phyloP scores from a whole-genome alignment of 2,113 vertebrate genomes.

The Odocoileus hemionus region DNA sequence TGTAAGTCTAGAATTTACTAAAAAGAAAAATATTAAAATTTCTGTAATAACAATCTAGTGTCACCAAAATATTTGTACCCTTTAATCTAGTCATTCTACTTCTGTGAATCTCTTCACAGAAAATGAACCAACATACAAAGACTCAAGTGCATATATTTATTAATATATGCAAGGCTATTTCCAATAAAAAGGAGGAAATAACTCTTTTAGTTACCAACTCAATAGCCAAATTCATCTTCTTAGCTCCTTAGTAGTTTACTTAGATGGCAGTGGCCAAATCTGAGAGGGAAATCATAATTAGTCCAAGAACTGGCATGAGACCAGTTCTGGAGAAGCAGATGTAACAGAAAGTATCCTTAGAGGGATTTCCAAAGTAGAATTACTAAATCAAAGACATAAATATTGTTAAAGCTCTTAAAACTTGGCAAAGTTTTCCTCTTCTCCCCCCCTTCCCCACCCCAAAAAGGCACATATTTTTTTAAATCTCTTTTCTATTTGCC shows the following conservation, averaged over 20 bases:
- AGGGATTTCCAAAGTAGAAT: background rate
- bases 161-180: background rate
- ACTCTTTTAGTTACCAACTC: background rate
- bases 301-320: background rate
- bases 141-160: background rate
- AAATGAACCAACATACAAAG: constrained; percentile 22
- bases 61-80: background rate
- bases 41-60: background rate
- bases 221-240: background rate
- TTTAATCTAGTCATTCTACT: constrained; percentile 22
- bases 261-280: background rate
- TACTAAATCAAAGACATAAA: constrained; percentile 10
- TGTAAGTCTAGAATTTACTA: background rate
- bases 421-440: background rate
- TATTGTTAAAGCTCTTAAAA: background rate
- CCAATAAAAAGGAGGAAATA: background rate
- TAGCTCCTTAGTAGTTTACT: background rate
- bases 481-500: background rate
- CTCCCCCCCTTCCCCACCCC: background rate
- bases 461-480: background rate
- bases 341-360: background rate
- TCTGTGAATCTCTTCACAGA: background rate
- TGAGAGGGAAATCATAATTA: background rate
- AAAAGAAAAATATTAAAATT: constrained; percentile 36
- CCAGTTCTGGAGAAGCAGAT: background rate